Evolutionary conservation across 2,113 vertebrate genomes (phyloP).

Genomic region (Crotophaga sulcirostris): DNA sequence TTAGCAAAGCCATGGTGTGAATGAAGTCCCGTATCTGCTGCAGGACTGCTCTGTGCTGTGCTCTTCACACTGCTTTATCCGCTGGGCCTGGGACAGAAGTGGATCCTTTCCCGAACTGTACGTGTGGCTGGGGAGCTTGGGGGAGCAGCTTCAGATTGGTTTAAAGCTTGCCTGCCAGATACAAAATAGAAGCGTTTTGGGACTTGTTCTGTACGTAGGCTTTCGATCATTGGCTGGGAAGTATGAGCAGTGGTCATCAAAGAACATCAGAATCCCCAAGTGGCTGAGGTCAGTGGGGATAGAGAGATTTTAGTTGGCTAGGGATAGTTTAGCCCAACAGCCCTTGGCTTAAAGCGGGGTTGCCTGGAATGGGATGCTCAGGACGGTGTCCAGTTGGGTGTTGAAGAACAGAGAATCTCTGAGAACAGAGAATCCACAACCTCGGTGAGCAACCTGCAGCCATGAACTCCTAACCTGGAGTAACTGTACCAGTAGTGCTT

Average conservation of each 20-base stretch:
- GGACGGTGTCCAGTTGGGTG: background rate
- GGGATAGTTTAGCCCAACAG: background rate
- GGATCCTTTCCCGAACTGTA: background rate
- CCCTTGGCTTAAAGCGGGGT: background rate
- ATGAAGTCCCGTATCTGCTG: rapidly evolving
- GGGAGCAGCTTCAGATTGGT: background rate
- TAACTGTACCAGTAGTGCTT: background rate
- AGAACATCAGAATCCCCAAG: background rate
- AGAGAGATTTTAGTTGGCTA: background rate
- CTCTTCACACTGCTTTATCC: background rate
- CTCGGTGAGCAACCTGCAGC: background rate
- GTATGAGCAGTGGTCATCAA: background rate
- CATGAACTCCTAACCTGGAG: background rate
- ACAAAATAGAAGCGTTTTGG: background rate
- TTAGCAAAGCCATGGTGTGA: background rate
- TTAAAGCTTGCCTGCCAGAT: background rate
- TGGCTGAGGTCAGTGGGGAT: background rate
- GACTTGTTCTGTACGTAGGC: background rate
- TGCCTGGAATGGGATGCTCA: background rate
- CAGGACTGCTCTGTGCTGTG: background rate
- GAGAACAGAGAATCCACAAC: background rate
- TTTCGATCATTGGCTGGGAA: background rate
- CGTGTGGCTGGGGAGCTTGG: background rate
- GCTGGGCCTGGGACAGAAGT: too few species aligned
- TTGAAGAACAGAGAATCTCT: background rate